These are phyloP conservation scores for Candoia aspera DNA, from an alignment of 2,113 vertebrate genomes.

Conservation along the genomic window DNA sequence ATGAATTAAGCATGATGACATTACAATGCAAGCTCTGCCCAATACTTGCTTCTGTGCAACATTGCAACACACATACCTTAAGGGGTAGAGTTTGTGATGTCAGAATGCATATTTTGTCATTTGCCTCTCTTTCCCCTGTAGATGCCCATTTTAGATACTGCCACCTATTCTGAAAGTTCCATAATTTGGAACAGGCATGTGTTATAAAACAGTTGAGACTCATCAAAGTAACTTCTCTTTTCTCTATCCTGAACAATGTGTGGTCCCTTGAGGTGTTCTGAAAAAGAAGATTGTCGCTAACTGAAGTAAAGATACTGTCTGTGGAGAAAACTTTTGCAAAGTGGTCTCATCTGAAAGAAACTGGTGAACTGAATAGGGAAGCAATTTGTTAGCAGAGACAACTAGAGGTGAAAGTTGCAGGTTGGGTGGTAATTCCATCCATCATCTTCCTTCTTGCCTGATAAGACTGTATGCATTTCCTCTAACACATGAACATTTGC, in stretches of 20 bases:
- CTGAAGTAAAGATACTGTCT: not conserved
- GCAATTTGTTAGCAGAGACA: conserved; percentile 34
- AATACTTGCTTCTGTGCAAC: not conserved
- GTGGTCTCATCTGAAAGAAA: conserved; percentile 3
- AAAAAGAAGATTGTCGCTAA: not conserved
- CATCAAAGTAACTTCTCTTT: rapidly evolving
- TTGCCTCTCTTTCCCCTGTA: not conserved
- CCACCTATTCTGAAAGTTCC: not conserved
- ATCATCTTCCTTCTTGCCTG: conserved; percentile 40
- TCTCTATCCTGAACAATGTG: not conserved
- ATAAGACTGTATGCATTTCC: conserved; percentile 36
- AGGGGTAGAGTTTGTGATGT: no score
- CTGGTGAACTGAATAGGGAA: conserved; percentile 8
- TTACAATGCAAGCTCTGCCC: not conserved
- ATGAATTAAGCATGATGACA: not conserved
- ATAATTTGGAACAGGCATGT: not conserved
- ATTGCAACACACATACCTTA: not conserved
- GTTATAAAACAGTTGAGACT: rapidly evolving
- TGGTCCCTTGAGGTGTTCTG: not conserved
- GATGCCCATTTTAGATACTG: not conserved
- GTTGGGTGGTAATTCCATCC: conserved; percentile 50
- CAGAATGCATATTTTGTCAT: not conserved
- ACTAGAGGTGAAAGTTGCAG: conserved; percentile 43
- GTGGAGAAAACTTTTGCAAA: not conserved
- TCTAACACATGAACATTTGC: not conserved